Percentiles rank a stretch among this genome's conserved stretches.
Evolutionary conservation across 1,140 invertebrate species (phyloP).

Genomic region (Cyclina sinensis): DNA sequence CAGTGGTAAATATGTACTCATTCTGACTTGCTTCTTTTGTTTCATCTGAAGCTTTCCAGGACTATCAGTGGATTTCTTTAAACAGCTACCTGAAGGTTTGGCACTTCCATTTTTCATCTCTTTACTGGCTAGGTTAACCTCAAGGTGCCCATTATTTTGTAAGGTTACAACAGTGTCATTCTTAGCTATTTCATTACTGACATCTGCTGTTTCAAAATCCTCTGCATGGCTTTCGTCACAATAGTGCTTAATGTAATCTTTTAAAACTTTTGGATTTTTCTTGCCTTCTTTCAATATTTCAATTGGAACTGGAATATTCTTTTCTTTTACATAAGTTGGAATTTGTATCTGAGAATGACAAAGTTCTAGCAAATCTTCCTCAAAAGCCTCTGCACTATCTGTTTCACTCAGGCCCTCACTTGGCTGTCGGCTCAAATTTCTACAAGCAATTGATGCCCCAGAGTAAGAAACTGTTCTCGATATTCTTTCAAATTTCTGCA

Average conservation of each 20-base stretch:
- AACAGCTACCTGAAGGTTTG: conserved; percentile 22
- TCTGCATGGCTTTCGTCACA: conserved; percentile 19
- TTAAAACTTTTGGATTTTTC: conserved; percentile 70
- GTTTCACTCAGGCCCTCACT: conserved; percentile 70
- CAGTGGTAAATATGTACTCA: conserved; percentile 75
- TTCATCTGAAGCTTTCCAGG: not conserved
- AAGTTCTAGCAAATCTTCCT: conserved; percentile 61
- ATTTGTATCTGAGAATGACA: conserved; percentile 79
- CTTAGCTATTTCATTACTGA: conserved; percentile 34
- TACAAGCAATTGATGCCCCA: conserved; percentile 13
- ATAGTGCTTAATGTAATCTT: conserved; percentile 45
- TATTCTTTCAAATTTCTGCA: conserved; percentile 80
- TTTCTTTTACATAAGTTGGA: conserved; percentile 78
- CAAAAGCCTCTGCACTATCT: conserved; percentile 55
- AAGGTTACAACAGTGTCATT: conserved; percentile 23
- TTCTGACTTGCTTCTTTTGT: conserved; percentile 49
- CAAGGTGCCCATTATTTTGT: conserved; percentile 46
- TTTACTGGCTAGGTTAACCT: conserved; percentile 43
- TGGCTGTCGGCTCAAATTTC: conserved; percentile 44
- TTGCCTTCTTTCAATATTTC: conserved; percentile 73
- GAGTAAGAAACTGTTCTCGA: conserved; percentile 70
- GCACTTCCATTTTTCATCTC: not conserved
- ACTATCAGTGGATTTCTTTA: conserved; percentile 37
- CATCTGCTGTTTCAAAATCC: not conserved
- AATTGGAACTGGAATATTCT: conserved; percentile 68